Percentiles rank a stretch among this genome's conserved stretches.
Evolutionary conservation across 2,797 vertebrate genomes (phyloP).

Genomic region (Anguilla anguilla): DNA sequence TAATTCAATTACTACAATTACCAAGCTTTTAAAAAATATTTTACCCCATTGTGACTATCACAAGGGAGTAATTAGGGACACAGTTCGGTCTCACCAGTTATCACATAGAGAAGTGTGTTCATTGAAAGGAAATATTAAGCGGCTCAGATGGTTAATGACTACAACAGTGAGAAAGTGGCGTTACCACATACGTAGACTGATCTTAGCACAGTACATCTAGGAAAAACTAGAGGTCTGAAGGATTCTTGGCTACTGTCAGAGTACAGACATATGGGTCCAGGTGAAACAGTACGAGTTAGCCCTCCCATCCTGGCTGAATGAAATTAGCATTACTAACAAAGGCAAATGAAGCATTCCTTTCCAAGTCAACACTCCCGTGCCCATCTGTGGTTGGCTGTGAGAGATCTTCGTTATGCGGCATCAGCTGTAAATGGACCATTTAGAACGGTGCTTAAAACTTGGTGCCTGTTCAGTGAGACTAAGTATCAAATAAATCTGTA

Average conservation of each 20-base stretch:
- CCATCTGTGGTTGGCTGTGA: background rate
- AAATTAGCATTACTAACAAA: background rate
- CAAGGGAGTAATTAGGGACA: too few relatives aligned
- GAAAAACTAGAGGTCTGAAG: background rate
- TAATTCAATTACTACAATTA: too few relatives aligned
- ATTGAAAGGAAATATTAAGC: too few relatives aligned
- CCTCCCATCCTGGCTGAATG: background rate
- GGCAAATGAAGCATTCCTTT: background rate
- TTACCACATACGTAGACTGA: background rate
- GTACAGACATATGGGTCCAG: background rate
- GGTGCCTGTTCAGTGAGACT: background rate
- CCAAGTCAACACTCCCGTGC: background rate
- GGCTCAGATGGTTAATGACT: too few relatives aligned
- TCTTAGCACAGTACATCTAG: background rate
- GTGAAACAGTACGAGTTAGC: background rate
- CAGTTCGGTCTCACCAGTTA: too few relatives aligned
- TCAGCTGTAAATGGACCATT: background rate
- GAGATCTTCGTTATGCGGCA: background rate
- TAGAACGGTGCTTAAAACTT: background rate
- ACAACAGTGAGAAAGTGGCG: too few relatives aligned
- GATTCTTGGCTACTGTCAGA: background rate
- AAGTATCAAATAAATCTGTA: background rate
- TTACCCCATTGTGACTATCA: too few relatives aligned
- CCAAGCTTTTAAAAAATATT: too few relatives aligned
- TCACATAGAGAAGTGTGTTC: too few relatives aligned